Evolutionary conservation across 2,888 invertebrate species (phyloP).

Genomic region (Pandemis heparana): DNA sequence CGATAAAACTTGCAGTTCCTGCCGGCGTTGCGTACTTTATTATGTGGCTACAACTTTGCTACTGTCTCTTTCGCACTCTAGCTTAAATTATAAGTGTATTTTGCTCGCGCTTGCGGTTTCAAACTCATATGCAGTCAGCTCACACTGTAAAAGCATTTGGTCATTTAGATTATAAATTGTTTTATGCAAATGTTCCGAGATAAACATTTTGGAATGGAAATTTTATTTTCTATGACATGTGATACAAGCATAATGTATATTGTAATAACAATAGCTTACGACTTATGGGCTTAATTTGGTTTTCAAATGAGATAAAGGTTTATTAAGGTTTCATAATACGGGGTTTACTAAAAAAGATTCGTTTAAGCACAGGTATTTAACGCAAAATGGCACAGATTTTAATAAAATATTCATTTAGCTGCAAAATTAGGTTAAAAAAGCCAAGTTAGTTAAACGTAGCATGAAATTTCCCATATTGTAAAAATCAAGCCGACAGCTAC

Average conservation of each 20-base stretch:
- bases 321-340: conserved; percentile 8
- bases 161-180: conserved; percentile 43
- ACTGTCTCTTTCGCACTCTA: conserved; percentile 19
- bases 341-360: background rate
- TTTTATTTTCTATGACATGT: conserved; percentile 44
- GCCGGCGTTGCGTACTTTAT: conserved; percentile 34
- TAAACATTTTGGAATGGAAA: conserved; percentile 42
- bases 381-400: background rate
- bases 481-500: too few species aligned
- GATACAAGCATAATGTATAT: conserved; percentile 37
- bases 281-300: conserved; percentile 38
- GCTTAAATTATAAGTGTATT: conserved; percentile 6
- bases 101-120: conserved; percentile 24
- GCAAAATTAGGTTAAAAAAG: too few species aligned
- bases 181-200: conserved; percentile 42
- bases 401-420: too few species aligned
- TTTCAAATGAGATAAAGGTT: conserved; percentile 35
- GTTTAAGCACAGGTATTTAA: background rate
- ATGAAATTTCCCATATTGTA: background rate
- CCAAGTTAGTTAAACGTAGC: too few species aligned
- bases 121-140: conserved; percentile 40
- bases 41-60: conserved; percentile 39
- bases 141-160: conserved; percentile 43
- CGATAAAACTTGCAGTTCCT: conserved; percentile 39
- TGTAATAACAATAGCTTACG: conserved; percentile 21